phyloP scores from a whole-genome alignment of 2,888 invertebrate species.

The Galerucella pusilla region DNA sequence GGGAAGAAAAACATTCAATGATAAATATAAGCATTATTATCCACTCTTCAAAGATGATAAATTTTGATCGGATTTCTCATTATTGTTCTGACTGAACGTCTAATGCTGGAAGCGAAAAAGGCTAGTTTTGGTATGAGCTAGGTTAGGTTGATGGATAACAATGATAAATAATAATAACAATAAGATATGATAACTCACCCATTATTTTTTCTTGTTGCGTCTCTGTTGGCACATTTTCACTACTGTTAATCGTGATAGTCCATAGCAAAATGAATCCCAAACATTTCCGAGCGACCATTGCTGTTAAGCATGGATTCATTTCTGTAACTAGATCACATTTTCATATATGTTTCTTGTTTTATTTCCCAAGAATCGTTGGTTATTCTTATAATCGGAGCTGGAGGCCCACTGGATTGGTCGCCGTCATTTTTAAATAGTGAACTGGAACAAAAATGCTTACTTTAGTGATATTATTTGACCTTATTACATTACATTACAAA shows the following conservation, averaged over 20 bases:
- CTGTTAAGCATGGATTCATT: background rate
- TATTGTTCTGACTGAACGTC: no score
- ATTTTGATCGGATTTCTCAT: no score
- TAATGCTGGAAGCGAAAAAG: no score
- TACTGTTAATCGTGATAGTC: conserved; percentile 4
- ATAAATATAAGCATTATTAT: no score
- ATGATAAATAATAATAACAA: background rate
- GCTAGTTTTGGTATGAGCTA: no score
- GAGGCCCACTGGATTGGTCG: background rate
- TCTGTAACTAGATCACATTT: conserved; percentile 15
- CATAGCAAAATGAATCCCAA: conserved; percentile 19
- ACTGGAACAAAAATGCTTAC: background rate
- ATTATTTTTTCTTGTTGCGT: conserved; percentile 24
- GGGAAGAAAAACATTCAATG: no score
- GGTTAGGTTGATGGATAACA: background rate
- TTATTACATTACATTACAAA: no score
- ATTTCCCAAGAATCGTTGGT: background rate
- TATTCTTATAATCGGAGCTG: background rate
- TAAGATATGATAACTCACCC: conserved; percentile 2
- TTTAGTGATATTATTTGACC: background rate
- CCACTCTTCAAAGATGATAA: no score
- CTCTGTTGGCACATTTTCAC: conserved; percentile 4
- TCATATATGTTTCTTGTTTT: background rate
- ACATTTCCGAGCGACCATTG: conserved; percentile 17
- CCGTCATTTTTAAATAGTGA: background rate